phyloP scores from a whole-genome alignment of 2,888 invertebrate species.

The Dioctria linearis region DNA sequence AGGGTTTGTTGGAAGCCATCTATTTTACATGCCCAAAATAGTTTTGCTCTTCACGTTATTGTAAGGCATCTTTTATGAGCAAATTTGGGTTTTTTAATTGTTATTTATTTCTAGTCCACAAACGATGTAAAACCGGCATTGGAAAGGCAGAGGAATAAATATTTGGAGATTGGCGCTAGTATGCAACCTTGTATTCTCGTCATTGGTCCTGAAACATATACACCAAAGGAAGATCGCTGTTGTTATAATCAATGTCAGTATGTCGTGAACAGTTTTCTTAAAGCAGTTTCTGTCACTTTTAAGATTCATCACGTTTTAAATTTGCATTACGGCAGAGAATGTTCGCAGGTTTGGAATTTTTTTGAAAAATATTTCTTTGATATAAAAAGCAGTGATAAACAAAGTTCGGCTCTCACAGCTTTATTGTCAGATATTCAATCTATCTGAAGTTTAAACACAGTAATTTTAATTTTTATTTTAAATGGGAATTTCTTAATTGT shows the following conservation, averaged over 20 bases:
- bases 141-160: conserved; percentile 8
- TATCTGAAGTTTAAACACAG: neutral
- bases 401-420: neutral
- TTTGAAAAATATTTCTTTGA: conserved; percentile 9
- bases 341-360: neutral
- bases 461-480: neutral
- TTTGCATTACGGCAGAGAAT: neutral
- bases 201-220: neutral
- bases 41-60: conserved; percentile 8
- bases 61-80: neutral
- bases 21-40: conserved; percentile 2
- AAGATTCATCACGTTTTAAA: conserved; percentile 1
- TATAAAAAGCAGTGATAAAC: neutral
- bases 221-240: neutral
- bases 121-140: conserved; percentile 6
- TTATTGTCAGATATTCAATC: neutral
- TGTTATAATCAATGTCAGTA: conserved; percentile 1
- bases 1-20: conserved; percentile 2
- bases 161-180: neutral
- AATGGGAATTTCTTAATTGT: neutral
- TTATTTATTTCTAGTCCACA: neutral
- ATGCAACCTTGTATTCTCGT: conserved; percentile 8
- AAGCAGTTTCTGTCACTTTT: neutral
- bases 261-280: neutral
- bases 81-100: conserved; percentile 8